A percentile compares a stretch with the other conserved stretches of the same genome.
phyloP scores from a whole-genome alignment of 2,797 vertebrate species.

The Synaphobranchus kaupii region DNA sequence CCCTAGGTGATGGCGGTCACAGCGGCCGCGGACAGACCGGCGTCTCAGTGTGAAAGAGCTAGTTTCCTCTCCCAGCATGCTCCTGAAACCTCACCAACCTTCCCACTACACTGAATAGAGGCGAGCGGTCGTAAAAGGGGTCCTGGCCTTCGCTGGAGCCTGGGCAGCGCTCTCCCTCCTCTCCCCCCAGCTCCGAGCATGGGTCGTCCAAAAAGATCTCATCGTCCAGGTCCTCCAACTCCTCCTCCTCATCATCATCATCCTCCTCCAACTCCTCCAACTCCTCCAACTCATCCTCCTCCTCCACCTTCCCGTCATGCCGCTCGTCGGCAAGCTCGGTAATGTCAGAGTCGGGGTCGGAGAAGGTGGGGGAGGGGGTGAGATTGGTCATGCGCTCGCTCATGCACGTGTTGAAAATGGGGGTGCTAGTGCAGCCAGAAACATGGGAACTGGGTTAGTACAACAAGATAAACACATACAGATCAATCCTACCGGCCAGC shows the following conservation, averaged over 20 bases:
- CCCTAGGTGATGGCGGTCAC: neutral
- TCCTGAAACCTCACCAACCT: slow-evolving; percentile 99
- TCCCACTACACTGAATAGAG: slow-evolving; percentile 99
- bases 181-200: slow-evolving; percentile 77
- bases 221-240: slow-evolving; percentile 79
- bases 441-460: slow-evolving; percentile 94
- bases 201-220: slow-evolving; percentile 94
- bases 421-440: slow-evolving; percentile 97
- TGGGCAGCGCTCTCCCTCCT: slow-evolving; percentile 71
- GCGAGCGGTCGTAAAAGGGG: slow-evolving; percentile 99
- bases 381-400: slow-evolving; percentile 97
- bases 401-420: slow-evolving; percentile 99
- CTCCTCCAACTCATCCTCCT: slow-evolving; percentile 82
- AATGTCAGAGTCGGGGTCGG: slow-evolving; percentile 91
- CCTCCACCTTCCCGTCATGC: slow-evolving; percentile 85
- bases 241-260: slow-evolving; percentile 79
- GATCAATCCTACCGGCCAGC: slow-evolving; percentile 61
- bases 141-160: slow-evolving; percentile 90
- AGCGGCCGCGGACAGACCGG: slow-evolving; percentile 58
- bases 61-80: slow-evolving; percentile 95
- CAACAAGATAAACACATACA: slow-evolving; percentile 83
- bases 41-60: slow-evolving; percentile 95
- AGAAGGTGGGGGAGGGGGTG: slow-evolving; percentile 97
- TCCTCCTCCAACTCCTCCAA: slow-evolving; percentile 83
- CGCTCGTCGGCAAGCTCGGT: slow-evolving; percentile 92